These are phyloP conservation scores for Panagrolaimus sp. DNA, from an alignment of 1,140 invertebrate species.

Conservation along the genomic window DNA sequence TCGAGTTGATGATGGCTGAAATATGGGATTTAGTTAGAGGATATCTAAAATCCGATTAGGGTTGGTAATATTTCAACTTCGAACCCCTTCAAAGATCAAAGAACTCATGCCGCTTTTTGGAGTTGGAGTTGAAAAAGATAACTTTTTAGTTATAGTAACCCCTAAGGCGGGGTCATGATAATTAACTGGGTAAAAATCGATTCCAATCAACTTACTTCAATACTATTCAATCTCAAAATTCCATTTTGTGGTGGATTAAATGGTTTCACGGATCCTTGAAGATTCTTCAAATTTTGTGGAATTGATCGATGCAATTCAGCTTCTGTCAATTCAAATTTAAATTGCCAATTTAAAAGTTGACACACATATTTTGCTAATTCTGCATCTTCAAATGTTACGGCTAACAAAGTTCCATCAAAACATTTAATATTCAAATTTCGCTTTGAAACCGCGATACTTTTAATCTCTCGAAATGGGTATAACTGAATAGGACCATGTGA, in stretches of 20 bases:
- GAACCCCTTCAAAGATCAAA: too few species aligned
- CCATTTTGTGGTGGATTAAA: background rate
- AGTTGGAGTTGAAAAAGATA: too few species aligned
- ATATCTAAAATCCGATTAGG: too few species aligned
- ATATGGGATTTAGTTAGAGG: background rate
- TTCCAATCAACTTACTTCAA: background rate
- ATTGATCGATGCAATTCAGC: slow-evolving; percentile 40
- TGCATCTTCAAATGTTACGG: slow-evolving; percentile 32
- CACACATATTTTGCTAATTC: slow-evolving; percentile 37
- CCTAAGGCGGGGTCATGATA: too few species aligned
- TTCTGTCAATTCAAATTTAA: slow-evolving; percentile 32
- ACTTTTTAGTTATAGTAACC: too few species aligned
- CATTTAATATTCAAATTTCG: slow-evolving; percentile 43
- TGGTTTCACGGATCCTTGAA: background rate
- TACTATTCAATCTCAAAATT: background rate
- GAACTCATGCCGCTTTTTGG: too few species aligned
- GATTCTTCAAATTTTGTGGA: background rate
- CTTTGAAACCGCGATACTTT: slow-evolving; percentile 37
- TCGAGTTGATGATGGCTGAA: slow-evolving; percentile 15
- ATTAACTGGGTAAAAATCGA: background rate
- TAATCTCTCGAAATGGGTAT: slow-evolving; percentile 45
- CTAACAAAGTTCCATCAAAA: slow-evolving; percentile 20
- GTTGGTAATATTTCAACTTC: too few species aligned
- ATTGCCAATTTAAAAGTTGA: slow-evolving; percentile 36
- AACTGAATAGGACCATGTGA: slow-evolving; percentile 33